Conservation (phyloP, 2,113 vertebrate species). For the Buteo buteo region DNA sequence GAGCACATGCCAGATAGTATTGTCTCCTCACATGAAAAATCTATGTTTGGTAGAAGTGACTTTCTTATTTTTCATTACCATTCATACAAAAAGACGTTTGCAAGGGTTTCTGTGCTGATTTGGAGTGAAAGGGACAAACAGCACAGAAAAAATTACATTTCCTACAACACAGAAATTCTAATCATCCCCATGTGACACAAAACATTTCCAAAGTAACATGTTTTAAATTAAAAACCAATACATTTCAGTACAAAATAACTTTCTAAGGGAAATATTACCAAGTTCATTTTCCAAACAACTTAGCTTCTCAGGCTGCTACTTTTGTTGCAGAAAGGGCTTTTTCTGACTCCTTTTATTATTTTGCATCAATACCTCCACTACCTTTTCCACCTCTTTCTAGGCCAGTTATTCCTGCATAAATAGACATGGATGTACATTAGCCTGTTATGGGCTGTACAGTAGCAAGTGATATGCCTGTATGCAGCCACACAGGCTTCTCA, state of each 20-base stretch:
- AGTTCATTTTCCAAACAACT: not conserved
- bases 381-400: not conserved
- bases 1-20: not conserved
- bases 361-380: not conserved
- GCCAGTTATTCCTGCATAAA: not conserved
- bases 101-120: not conserved
- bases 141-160: not conserved
- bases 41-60: not conserved
- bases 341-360: not conserved
- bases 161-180: not conserved
- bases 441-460: not conserved
- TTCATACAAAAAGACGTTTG: not conserved
- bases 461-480: not conserved
- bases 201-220: not conserved
- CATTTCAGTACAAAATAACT: not conserved
- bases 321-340: not conserved
- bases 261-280: not conserved
- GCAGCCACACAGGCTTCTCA: not conserved
- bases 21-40: not conserved
- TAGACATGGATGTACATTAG: not conserved
- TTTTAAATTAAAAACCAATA: not conserved
- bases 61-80: not conserved
- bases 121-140: not conserved
- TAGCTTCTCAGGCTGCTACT: not conserved
- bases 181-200: not conserved